These are phyloP conservation scores for Agrypnia vestita DNA, from an alignment of 1,140 invertebrate genomes.

Conservation along the genomic window DNA sequence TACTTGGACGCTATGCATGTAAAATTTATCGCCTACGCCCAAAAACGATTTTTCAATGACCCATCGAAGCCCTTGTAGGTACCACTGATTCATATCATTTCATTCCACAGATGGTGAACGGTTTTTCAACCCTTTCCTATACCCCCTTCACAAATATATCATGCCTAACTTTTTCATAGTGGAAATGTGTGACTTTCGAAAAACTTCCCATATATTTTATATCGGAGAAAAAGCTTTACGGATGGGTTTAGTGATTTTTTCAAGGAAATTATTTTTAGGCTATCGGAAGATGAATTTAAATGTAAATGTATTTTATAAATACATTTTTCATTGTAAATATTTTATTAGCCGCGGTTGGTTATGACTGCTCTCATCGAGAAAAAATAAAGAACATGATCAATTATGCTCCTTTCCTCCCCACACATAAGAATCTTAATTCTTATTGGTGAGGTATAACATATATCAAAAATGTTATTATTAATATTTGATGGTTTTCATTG, in stretches of 20 bases:
- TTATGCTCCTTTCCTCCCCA: too few species aligned
- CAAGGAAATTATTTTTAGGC: background rate
- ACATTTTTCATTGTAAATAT: too few species aligned
- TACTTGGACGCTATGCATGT: too few species aligned
- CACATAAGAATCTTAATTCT: too few species aligned
- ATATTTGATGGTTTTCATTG: too few species aligned
- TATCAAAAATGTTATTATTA: too few species aligned
- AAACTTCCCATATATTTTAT: conserved; percentile 35
- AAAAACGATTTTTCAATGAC: conserved; percentile 55
- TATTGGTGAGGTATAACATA: too few species aligned
- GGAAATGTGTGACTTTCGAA: background rate
- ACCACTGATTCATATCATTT: conserved; percentile 57
- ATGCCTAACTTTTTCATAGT: conserved; percentile 17
- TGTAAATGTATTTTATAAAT: too few species aligned
- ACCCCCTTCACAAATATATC: conserved; percentile 28
- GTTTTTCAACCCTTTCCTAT: conserved; percentile 24
- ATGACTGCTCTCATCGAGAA: too few species aligned
- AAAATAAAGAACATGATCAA: too few species aligned
- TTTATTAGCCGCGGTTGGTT: too few species aligned
- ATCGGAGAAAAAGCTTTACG: conserved; percentile 36
- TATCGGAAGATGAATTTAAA: background rate
- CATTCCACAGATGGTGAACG: conserved; percentile 44
- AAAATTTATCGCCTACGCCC: conserved; percentile 42
- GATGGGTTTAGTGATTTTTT: conserved; percentile 20
- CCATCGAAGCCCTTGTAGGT: conserved; percentile 52